Evolutionary conservation across 1,140 invertebrate species (phyloP).

Genomic region (Drosophila varians): DNA sequence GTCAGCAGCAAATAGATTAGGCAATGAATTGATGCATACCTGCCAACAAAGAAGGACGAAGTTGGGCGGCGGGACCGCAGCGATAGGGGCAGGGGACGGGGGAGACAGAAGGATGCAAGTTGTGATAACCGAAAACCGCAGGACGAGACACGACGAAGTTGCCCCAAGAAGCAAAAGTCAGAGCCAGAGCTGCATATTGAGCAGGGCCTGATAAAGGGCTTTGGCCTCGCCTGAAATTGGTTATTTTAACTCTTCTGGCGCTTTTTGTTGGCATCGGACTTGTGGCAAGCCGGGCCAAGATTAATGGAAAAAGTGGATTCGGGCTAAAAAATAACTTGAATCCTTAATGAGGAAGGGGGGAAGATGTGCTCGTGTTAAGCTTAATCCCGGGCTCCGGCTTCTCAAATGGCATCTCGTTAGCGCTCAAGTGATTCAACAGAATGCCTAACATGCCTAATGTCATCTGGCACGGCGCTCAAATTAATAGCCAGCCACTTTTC

Average conservation of each 20-base stretch:
- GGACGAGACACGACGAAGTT: constrained; percentile 57
- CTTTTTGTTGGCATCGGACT: constrained; percentile 36
- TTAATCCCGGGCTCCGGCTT: constrained; percentile 51
- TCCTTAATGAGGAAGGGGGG: constrained; percentile 38
- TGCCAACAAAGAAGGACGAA: constrained; percentile 53
- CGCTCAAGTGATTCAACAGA: constrained; percentile 78
- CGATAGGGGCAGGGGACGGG: not conserved
- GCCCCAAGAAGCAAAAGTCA: constrained; percentile 44
- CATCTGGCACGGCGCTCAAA: constrained; percentile 75
- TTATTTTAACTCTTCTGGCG: constrained; percentile 48
- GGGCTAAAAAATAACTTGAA: constrained; percentile 37
- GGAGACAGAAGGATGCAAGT: constrained; percentile 47
- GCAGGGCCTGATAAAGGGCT: constrained; percentile 76
- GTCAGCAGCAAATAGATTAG: constrained; percentile 74
- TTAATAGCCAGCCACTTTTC: constrained; percentile 79
- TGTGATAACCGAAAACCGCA: constrained; percentile 75
- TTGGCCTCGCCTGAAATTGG: constrained; percentile 61
- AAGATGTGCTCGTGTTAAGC: constrained; percentile 10
- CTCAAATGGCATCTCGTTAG: constrained; percentile 78
- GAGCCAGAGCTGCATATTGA: constrained; percentile 68
- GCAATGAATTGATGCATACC: constrained; percentile 80
- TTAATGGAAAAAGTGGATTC: constrained; percentile 38
- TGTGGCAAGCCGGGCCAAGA: constrained; percentile 38
- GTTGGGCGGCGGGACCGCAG: not conserved
- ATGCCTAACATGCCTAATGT: constrained; percentile 80